Percentiles rank a stretch among this genome's conserved stretches.
Evolutionary conservation across 2,113 vertebrate genomes (phyloP).

Genomic region (Ceratotherium simum): DNA sequence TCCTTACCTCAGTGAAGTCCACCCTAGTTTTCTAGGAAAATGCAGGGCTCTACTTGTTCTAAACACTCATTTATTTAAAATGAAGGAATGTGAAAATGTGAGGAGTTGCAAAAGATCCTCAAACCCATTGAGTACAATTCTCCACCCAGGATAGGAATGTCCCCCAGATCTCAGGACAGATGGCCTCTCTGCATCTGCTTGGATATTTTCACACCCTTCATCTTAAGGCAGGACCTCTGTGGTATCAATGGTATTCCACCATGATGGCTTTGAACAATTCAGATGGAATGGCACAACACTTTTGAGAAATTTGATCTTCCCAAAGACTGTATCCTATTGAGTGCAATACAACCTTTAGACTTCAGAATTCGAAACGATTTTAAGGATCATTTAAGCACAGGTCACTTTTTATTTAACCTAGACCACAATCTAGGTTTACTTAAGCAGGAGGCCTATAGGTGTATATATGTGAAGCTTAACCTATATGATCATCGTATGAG

Average conservation of each 20-base stretch:
- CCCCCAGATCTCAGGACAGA: constrained; percentile 57
- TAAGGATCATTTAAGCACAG: background rate
- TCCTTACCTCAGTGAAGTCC: background rate
- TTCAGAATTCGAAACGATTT: background rate
- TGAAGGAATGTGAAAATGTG: background rate
- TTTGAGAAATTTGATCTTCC: constrained; percentile 28
- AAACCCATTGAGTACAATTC: background rate
- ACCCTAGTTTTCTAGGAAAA: background rate
- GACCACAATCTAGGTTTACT: background rate
- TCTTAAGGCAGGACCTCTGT: constrained; percentile 40
- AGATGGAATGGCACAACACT: background rate
- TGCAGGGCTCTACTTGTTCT: background rate
- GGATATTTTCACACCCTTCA: constrained; percentile 42
- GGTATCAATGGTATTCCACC: constrained; percentile 12
- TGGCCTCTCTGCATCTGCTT: constrained; percentile 66
- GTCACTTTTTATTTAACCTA: background rate
- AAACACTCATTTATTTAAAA: background rate
- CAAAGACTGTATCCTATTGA: background rate
- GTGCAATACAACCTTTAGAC: background rate
- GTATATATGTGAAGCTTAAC: background rate
- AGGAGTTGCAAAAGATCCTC: constrained; percentile 2
- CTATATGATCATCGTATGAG: background rate
- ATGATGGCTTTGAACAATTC: constrained; percentile 13
- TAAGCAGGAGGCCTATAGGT: background rate
- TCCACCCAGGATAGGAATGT: constrained; percentile 70